These are phyloP conservation scores for Delichon dasypus DNA, from an alignment of 2,797 vertebrate genomes.

Conservation along the genomic window DNA sequence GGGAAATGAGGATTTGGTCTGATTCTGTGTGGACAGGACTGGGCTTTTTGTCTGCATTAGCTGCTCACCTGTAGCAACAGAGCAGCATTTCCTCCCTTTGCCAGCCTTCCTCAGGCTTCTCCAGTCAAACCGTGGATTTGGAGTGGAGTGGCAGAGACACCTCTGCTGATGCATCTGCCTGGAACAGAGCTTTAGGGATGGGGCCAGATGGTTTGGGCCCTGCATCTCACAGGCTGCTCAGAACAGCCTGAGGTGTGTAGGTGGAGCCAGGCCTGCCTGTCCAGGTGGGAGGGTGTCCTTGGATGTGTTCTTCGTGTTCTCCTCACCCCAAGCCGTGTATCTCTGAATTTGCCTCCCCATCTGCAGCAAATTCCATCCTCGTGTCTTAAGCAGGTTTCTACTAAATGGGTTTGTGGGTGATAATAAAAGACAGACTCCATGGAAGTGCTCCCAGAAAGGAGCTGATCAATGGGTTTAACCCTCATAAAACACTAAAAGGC, in stretches of 20 bases:
- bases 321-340: background rate
- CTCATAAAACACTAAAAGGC: background rate
- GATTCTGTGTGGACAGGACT: background rate
- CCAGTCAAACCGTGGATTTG: background rate
- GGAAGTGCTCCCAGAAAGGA: background rate
- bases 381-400: background rate
- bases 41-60: background rate
- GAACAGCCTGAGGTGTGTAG: rapidly evolving
- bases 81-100: background rate
- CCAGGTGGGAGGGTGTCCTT: background rate
- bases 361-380: background rate
- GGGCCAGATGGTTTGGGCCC: background rate
- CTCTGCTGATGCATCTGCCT: background rate
- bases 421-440: background rate
- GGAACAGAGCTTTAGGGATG: background rate
- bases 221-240: background rate
- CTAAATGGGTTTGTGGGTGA: background rate
- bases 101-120: background rate
- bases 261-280: background rate
- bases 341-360: rapidly evolving
- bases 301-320: background rate
- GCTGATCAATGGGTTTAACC: background rate
- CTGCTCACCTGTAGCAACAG: background rate
- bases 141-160: background rate
- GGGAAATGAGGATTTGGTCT: background rate